Conservation (phyloP, 1,140 invertebrate genomes). For the Anastrepha obliqua region DNA sequence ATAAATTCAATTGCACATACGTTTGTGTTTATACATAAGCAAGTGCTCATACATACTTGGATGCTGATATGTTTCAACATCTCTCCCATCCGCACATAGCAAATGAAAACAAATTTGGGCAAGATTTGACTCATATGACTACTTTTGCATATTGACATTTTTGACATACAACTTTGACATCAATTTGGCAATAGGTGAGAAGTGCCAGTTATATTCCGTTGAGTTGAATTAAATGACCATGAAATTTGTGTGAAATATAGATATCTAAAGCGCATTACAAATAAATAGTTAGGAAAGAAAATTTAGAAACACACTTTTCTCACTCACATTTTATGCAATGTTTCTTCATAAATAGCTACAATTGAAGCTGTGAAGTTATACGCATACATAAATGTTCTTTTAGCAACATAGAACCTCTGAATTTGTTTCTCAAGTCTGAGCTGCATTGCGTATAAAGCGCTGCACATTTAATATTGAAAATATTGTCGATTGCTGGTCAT, state of each 20-base stretch:
- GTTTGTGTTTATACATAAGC: background rate
- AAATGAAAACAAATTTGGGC: background rate
- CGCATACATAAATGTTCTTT: too few relatives aligned
- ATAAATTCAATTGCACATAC: constrained; percentile 33
- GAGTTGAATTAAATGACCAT: background rate
- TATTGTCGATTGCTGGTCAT: too few relatives aligned
- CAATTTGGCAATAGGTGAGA: background rate
- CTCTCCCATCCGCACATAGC: background rate
- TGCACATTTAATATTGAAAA: background rate
- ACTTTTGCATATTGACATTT: background rate
- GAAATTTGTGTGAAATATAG: background rate
- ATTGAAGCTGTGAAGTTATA: too few relatives aligned
- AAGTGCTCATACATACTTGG: background rate
- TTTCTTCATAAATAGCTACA: too few relatives aligned
- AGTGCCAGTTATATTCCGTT: background rate
- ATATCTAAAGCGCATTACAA: too few relatives aligned
- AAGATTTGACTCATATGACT: constrained; percentile 4
- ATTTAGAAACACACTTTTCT: too few relatives aligned
- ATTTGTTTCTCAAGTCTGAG: too few relatives aligned
- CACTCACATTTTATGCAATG: too few relatives aligned
- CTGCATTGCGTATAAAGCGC: too few relatives aligned
- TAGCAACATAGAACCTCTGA: too few relatives aligned
- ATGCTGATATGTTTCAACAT: background rate
- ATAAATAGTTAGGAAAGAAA: background rate
- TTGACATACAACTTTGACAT: background rate